A percentile compares a stretch with the other conserved stretches of the same genome.
phyloP scores from a whole-genome alignment of 2,797 vertebrate genomes.

The Pantherophis alleghaniensis region DNA sequence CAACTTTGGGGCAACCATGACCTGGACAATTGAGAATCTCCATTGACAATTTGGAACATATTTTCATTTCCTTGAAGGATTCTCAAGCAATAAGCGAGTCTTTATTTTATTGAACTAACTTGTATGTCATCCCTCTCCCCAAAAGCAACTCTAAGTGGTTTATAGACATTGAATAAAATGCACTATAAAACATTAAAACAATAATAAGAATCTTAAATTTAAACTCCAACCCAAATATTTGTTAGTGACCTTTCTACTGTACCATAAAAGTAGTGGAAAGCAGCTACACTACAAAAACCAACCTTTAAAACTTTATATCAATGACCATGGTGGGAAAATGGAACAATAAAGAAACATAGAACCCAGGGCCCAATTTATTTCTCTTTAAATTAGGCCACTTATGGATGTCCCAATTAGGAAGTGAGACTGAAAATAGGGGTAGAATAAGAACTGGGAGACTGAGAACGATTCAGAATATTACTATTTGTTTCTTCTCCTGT shows the following conservation, averaged over 20 bases:
- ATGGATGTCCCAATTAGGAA: background rate
- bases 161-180: background rate
- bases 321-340: background rate
- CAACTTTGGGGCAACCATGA: background rate
- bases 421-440: background rate
- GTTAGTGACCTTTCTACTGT: background rate
- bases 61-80: background rate
- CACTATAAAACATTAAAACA: background rate
- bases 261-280: background rate
- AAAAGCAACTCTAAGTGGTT: background rate
- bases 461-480: background rate
- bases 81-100: background rate
- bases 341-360: background rate
- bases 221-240: background rate
- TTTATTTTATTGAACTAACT: background rate
- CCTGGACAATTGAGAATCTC: background rate
- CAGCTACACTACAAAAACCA: background rate
- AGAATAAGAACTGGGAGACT: background rate
- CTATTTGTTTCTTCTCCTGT: background rate
- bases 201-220: background rate
- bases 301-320: background rate
- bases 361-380: background rate
- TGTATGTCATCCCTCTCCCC: background rate
- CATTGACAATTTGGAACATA: background rate
- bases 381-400: background rate